Base-by-base conservation (phyloP, 2,797 vertebrate species). In the Parotocinclus haroldoi region DNA sequence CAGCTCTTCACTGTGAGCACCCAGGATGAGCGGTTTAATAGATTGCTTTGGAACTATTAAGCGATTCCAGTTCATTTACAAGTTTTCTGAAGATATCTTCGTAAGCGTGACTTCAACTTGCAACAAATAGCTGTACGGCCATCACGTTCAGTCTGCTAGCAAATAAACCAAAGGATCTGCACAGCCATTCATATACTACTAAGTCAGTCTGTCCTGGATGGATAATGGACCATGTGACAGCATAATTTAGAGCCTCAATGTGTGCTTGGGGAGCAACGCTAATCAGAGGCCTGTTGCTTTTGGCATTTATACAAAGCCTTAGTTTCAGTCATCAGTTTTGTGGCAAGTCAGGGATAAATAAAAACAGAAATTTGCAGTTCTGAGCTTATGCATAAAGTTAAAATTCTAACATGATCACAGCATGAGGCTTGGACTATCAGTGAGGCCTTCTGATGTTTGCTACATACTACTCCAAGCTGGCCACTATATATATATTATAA, bases 181-280 rank as follows among this genome's bases (percentile, higher is more conserved):
- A 7, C 13, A 19, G 9, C 14, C 12, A 36, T 63, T 63, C 37
- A 52, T 42, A 13, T 40, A 18, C 46, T 51, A 16, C 51, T 52
- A 52, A 51, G 60, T 38, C 16, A 17, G 7, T 51, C 37, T 18
- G 48, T 27, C 6, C 18, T n/a, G 5, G 13, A 9, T 39, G 36
- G 18, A 64, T 64, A 64, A 64, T 45, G 62, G 13, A 13, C 50
- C 50, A 36, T 64, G 38, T 36, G 39, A 54, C 62, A 54, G 39
- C 27, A 14, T 19, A 42, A 64, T 64, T 64, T 54, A 54, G 62
- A 19, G 37, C 27, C 39, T 45, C 48, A 18, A 17, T 52, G 37
- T 18, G 48, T 13, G 16, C 17, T 18, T 39, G 58, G n/a, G 8
- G 4, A 39, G 8, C 3, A 9, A 18, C 38, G 48, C 36, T 48